phyloP scores from a whole-genome alignment of 2,888 invertebrate species.

The Spisula subtruncata region DNA sequence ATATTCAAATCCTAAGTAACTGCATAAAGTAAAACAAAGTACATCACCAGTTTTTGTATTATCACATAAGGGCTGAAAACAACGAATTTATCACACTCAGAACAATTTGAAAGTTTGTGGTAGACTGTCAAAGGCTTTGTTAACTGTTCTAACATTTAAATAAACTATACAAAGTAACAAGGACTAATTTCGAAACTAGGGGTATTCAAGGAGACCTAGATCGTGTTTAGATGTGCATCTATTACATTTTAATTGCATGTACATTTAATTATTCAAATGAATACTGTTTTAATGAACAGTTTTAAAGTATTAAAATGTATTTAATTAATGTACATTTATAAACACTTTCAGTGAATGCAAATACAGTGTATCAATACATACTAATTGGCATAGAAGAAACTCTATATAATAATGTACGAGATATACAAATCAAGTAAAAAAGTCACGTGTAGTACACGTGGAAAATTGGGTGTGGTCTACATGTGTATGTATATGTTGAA shows the following conservation, averaged over 20 bases:
- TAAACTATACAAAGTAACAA: neutral
- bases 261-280: neutral
- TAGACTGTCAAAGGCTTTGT: neutral
- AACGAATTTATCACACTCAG: slow-evolving; percentile 12
- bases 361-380: neutral
- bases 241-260: neutral
- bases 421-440: neutral
- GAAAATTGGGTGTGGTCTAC: neutral
- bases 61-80: slow-evolving; percentile 18
- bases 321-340: too few species aligned
- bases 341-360: too few species aligned
- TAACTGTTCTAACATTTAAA: slow-evolving; percentile 12
- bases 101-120: slow-evolving; percentile 22
- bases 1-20: neutral
- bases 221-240: neutral
- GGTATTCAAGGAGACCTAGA: neutral
- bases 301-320: too few species aligned
- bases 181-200: neutral
- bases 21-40: slow-evolving; percentile 21
- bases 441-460: slow-evolving; percentile 17
- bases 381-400: neutral
- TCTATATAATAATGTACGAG: neutral
- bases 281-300: too few species aligned
- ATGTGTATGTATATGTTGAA: slow-evolving; percentile 1
- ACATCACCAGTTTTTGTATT: slow-evolving; percentile 20